These are phyloP conservation scores for Apocheima hispidaria DNA, from an alignment of 2,888 invertebrate genomes.

Conservation along the genomic window DNA sequence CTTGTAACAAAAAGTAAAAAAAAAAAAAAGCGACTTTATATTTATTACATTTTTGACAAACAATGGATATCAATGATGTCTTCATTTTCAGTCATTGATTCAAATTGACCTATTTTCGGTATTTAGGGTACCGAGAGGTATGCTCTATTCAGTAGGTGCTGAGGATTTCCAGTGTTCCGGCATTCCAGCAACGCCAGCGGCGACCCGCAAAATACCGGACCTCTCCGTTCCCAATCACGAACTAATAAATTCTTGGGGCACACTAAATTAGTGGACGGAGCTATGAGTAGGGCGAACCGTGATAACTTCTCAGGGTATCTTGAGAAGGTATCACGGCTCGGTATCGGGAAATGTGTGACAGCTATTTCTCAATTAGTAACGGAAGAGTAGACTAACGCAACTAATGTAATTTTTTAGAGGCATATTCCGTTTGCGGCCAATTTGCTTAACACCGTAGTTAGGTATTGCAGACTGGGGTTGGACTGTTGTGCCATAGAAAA, in stretches of 20 bases:
- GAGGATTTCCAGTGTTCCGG: conserved; percentile 43
- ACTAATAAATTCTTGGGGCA: conserved; percentile 47
- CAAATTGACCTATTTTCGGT: background rate
- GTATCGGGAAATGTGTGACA: conserved; percentile 10
- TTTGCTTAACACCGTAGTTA: background rate
- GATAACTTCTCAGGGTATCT: no score
- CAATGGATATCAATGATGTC: no score
- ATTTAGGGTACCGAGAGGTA: background rate
- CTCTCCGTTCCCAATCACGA: conserved; percentile 50
- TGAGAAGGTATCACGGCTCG: conserved; percentile 14
- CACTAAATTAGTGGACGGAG: conserved; percentile 47
- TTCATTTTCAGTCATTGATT: background rate
- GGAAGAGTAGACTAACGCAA: background rate
- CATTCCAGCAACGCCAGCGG: conserved; percentile 63
- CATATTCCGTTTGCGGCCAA: background rate
- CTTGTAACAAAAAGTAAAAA: no score
- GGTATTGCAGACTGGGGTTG: background rate
- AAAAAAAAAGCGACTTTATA: no score
- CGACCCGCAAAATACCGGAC: conserved; percentile 58
- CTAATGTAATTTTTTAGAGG: background rate
- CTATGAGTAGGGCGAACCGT: conserved; percentile 27
- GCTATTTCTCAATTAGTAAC: conserved; percentile 5
- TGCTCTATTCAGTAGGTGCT: conserved; percentile 19
- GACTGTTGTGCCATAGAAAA: background rate
- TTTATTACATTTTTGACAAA: no score